Evolutionary conservation across 2,888 invertebrate species (phyloP), one percentile per base, ranked within the genome.

Genomic region (Drosophila fulvimacula): DNA sequence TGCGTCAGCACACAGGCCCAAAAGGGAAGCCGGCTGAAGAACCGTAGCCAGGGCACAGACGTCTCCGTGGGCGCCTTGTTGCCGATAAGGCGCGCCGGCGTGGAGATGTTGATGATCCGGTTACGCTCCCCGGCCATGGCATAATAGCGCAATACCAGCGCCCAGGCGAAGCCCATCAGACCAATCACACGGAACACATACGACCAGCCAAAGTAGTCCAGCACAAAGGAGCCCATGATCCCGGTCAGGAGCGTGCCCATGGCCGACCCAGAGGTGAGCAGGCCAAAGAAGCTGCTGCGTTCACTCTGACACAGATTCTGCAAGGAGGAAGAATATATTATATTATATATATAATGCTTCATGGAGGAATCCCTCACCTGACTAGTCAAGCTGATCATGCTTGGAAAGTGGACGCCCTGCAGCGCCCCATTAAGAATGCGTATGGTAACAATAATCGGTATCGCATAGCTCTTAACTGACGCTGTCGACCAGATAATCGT

Each of bases 1-100:
- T 96, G 95, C 49, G 95, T 95, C 69, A 95, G 90, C 6, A 95
- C 93, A 69, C 95, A 94, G n/a, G 96, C 95, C 95, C 95, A 95
- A 88, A 95, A 95, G 55, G 95, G 94, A 34, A 94, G 89, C 67
- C 94, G 94, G 27, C 93, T 91, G 71, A 95, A 94, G 58, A 95
- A 93, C 53, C 93, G 93, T 27, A 93, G 86, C 95, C 95, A 95
- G 17, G 95, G 95, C 49, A 95, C 94, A 21, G 93, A 91, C 17
- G 90, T 83, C 53, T 81, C 81, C 3, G 76, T 59, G 0, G 83
- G 78, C 49, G 86, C 84, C 80, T 91, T 92, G 89, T 91, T 92
- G 72, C 84, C 89, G 82, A 91, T 92, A 24, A 93, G 63, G 11
- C 92, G 87, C 27, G 90, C 89, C 3, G 93, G 92, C 32, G 90